Evolutionary conservation across 2,888 invertebrate genomes (phyloP).

Genomic region (Lymantria dispar): DNA sequence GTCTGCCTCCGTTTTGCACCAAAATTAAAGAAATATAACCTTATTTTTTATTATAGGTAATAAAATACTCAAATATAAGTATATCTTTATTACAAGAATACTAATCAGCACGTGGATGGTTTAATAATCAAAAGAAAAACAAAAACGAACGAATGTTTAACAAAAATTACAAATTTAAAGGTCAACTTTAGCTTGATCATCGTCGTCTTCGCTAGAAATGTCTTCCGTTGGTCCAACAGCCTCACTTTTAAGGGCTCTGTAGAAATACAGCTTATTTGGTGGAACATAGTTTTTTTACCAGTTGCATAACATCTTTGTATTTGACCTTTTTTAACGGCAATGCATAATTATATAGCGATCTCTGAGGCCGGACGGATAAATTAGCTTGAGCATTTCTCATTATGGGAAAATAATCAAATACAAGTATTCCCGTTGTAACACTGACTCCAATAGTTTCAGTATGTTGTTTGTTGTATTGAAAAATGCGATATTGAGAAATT

Average conservation of each 20-base stretch:
- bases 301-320: constrained; percentile 9
- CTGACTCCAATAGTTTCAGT: constrained; percentile 8
- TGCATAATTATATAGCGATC: constrained; percentile 7
- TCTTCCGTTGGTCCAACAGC: constrained; percentile 9
- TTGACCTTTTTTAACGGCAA: constrained; percentile 11
- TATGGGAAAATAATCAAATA: constrained; percentile 12
- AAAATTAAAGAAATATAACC: too few relatives aligned
- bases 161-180: too few relatives aligned
- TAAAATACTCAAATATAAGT: too few relatives aligned
- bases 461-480: constrained; percentile 4
- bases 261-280: constrained; percentile 12
- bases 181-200: constrained; percentile 11
- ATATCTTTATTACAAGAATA: too few relatives aligned
- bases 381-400: constrained; percentile 10
- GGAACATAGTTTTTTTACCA: constrained; percentile 13
- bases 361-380: constrained; percentile 8
- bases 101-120: too few relatives aligned
- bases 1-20: too few relatives aligned
- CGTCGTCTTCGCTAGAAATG: constrained; percentile 13
- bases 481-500: constrained; percentile 4
- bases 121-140: too few relatives aligned
- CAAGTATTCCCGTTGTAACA: constrained; percentile 9
- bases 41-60: too few relatives aligned
- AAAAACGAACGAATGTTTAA: too few relatives aligned
- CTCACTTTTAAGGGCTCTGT: constrained; percentile 11